These are phyloP conservation scores for Scrobipalpa costella DNA, from an alignment of 2,888 invertebrate genomes.

Conservation along the genomic window DNA sequence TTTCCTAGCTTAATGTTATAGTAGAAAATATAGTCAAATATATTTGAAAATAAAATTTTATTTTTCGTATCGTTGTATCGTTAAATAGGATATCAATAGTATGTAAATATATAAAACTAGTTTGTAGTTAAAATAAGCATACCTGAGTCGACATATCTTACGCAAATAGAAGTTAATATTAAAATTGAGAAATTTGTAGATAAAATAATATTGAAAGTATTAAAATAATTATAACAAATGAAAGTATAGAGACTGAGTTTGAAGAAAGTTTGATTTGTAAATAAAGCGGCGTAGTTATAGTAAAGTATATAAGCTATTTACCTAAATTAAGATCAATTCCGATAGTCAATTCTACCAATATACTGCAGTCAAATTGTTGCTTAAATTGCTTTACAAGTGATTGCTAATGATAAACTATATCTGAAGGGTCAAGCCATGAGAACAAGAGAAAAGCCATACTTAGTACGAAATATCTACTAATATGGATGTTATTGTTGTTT, in stretches of 20 bases:
- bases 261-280: slow-evolving; percentile 47
- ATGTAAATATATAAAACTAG: neutral
- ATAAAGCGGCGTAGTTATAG: slow-evolving; percentile 16
- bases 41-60: neutral
- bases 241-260: slow-evolving; percentile 70
- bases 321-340: neutral
- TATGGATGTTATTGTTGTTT: no score
- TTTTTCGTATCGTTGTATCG: slow-evolving; percentile 15
- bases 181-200: slow-evolving; percentile 12
- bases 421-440: no score
- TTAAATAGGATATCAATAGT: slow-evolving; percentile 2
- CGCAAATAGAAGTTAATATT: slow-evolving; percentile 4
- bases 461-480: no score
- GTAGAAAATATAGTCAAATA: slow-evolving; percentile 13
- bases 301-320: neutral
- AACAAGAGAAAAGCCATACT: no score
- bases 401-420: neutral
- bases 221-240: neutral
- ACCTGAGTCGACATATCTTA: slow-evolving; percentile 21
- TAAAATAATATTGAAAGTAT: neutral
- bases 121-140: neutral
- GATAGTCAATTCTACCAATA: slow-evolving; percentile 14
- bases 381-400: slow-evolving; percentile 22
- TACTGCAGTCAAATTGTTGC: neutral
- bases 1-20: neutral